Conservation (phyloP, 2,888 invertebrate genomes). For the Hemaris fuciformis region DNA sequence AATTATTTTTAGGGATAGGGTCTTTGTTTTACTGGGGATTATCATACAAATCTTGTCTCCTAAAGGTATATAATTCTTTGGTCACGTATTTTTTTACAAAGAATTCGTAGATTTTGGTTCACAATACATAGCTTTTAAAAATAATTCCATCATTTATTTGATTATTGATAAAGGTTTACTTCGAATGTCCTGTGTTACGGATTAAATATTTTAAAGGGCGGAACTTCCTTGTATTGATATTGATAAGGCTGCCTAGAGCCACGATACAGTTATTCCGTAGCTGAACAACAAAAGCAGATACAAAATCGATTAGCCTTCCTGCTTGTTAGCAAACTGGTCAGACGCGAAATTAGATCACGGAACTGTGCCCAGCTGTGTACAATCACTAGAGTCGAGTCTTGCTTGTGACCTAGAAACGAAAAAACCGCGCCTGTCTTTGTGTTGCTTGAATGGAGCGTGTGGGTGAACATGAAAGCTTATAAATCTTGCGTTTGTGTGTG, state of each 20-base stretch:
- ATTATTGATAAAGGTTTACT: too few species aligned
- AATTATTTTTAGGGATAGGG: neutral
- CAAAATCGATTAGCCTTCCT: conserved; percentile 12
- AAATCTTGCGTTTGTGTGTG: conserved; percentile 56
- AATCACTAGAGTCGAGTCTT: conserved; percentile 38
- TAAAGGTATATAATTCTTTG: too few species aligned
- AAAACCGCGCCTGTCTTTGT: conserved; percentile 45
- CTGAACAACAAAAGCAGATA: conserved; percentile 13
- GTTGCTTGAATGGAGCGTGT: conserved; percentile 44
- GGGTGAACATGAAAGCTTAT: conserved; percentile 68
- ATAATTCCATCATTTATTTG: too few species aligned
- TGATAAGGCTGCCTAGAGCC: neutral
- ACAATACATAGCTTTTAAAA: too few species aligned
- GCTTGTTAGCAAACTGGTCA: conserved; percentile 11
- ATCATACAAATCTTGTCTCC: too few species aligned
- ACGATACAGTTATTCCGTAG: neutral
- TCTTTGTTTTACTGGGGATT: too few species aligned
- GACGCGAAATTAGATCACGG: conserved; percentile 56
- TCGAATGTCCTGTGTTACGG: neutral
- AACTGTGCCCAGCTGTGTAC: conserved; percentile 47
- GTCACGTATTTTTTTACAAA: too few species aligned
- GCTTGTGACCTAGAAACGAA: conserved; percentile 69
- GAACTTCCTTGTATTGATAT: neutral
- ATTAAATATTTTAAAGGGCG: neutral
- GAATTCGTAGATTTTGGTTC: too few species aligned